These are phyloP conservation scores for Ceratosolen solmsi DNA, from an alignment of 1,140 invertebrate genomes.

Conservation along the genomic window DNA sequence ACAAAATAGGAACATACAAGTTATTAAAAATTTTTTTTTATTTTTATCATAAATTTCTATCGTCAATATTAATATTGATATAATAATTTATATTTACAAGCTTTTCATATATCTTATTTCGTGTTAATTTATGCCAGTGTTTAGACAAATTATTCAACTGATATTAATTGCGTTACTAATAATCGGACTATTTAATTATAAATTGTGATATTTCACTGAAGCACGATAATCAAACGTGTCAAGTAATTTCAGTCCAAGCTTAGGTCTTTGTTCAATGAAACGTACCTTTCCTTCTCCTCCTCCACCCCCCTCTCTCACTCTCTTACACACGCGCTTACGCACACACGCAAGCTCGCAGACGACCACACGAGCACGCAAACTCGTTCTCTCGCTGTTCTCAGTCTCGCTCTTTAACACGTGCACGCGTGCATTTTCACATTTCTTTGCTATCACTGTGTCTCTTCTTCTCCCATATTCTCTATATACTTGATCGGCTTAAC, in stretches of 20 bases:
- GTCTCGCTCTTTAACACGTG: no score
- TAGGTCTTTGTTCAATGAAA: constrained; percentile 13
- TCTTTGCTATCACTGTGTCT: background rate
- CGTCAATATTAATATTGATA: no score
- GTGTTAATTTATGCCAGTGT: no score
- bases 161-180: background rate
- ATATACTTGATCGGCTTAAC: constrained; percentile 5
- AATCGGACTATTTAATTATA: background rate
- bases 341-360: no score
- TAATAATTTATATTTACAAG: no score
- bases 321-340: background rate
- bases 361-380: no score
- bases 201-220: background rate
- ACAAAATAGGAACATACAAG: no score
- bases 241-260: background rate
- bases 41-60: no score
- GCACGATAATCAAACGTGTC: background rate
- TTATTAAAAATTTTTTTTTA: no score
- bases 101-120: no score
- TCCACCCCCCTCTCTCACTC: constrained; percentile 8
- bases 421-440: no score
- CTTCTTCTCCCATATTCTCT: background rate
- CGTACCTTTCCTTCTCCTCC: background rate
- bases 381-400: no score
- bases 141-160: background rate